Evolutionary conservation across 2,113 vertebrate species (phyloP).

Genomic region (Solea senegalensis): DNA sequence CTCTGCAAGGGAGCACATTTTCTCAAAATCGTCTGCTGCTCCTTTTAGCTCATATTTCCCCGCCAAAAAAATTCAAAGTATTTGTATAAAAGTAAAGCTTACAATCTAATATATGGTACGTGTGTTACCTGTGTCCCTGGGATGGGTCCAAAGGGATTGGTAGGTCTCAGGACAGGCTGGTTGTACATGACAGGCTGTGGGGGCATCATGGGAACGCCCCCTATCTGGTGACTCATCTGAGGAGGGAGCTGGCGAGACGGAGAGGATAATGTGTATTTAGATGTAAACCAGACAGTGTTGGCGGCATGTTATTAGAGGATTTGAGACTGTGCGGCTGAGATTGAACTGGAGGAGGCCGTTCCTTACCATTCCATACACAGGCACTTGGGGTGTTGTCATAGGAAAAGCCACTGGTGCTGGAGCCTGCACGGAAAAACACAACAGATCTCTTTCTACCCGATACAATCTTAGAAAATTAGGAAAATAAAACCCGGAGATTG

Average conservation of each 20-base stretch:
- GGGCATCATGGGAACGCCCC: conserved; percentile 85
- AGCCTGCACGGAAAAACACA: conserved; percentile 72
- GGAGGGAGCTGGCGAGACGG: conserved; percentile 82
- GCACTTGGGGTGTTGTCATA: conserved; percentile 91
- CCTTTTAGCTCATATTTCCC: too few relatives aligned
- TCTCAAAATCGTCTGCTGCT: too few relatives aligned
- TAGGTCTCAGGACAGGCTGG: conserved; percentile 87
- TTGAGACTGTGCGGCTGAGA: background rate
- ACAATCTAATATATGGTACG: background rate
- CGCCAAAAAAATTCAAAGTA: background rate
- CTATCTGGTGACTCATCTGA: conserved; percentile 88
- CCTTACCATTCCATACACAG: conserved; percentile 93
- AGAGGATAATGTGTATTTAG: background rate
- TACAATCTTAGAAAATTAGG: background rate
- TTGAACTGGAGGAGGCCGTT: background rate
- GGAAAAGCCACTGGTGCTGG: conserved; percentile 88
- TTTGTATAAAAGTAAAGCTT: background rate
- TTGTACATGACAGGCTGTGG: conserved; percentile 88
- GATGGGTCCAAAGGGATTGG: conserved; percentile 86
- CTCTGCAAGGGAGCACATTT: too few relatives aligned
- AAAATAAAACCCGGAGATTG: too few relatives aligned
- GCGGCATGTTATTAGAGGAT: background rate
- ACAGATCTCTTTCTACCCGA: background rate
- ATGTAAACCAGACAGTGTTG: background rate
- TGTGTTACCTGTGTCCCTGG: conserved; percentile 87